Evolutionary conservation across 2,797 vertebrate genomes (phyloP), one percentile per base, ranked within the genome.

Genomic region (Sparus aurata): DNA sequence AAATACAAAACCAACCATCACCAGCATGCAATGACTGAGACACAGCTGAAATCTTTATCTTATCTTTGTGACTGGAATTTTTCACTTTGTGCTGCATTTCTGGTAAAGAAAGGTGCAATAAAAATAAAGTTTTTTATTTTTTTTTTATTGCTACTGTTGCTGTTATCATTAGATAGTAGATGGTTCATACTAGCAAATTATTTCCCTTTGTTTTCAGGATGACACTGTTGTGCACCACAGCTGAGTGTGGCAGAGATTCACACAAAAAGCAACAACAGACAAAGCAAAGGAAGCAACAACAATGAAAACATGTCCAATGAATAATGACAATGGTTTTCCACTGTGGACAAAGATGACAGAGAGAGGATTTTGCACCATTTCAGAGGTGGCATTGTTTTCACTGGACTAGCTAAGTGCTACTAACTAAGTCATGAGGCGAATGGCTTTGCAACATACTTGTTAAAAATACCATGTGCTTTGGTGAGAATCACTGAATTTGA

Each of bases 201-300:
- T 47, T 54, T 53, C 18, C 34, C 8, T 66, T 55, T 63, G 58
- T 17, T 27, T 43, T 64, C 45, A n/a, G 72, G 12, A 18, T 50
- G 50, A 25, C 41, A 67, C 4, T 34, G 11, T n/a, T 68, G 23
- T 13, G 18, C 55, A 68, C 16, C 22, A 30, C 68, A 47, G 49
- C 49, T 15, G 13, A 58, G 53, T 52, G 15, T 62, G 46, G 20
- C 55, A 74, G 11, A 74, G 13, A 23, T 53, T 9, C 25, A 62
- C 6, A 7, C 16, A 27, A 30, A 38, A 34, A 22, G 43, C 53
- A 59, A 27, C 22, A 7, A 3, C 23, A 17, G 12, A 49, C 52
- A 57, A 25, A 73, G 43, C 23, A 58, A 30, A 55, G 50, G 12
- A 30, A 1, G 0, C 17, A 25, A 43, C n/a, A 30, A 47, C 27